Conservation (phyloP, 2,113 vertebrate genomes). For the Falco punctatus region DNA sequence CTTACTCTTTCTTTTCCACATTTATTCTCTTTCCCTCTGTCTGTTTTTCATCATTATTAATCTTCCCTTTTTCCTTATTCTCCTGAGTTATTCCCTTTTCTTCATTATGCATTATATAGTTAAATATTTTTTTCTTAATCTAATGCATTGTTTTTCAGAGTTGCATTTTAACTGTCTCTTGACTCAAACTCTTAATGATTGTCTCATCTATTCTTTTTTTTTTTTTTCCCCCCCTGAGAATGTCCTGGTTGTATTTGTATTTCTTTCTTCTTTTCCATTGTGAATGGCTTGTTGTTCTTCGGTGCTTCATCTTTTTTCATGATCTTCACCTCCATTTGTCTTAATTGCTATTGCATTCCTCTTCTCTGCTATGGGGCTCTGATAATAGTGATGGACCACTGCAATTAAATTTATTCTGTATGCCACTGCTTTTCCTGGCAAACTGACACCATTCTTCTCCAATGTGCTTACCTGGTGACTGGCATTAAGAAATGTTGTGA, state of each 20-base stretch:
- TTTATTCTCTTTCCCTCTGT: background rate
- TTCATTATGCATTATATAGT: background rate
- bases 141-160: background rate
- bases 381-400: background rate
- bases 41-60: background rate
- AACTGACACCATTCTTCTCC: background rate
- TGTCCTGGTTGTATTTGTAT: background rate
- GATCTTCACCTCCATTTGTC: background rate
- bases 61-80: background rate
- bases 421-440: background rate
- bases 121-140: background rate
- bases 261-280: background rate
- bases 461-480: constrained; percentile 26
- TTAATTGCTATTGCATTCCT: background rate
- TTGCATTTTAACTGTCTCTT: background rate
- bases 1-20: background rate
- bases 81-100: background rate
- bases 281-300: background rate
- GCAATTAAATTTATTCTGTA: constrained; percentile 43
- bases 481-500: background rate
- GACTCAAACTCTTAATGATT: background rate
- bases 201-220: background rate
- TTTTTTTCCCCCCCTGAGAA: too few relatives aligned
- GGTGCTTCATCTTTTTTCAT: background rate
- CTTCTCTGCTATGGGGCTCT: background rate